These are phyloP conservation scores for Crossocerus cetratus DNA, from an alignment of 2,888 invertebrate genomes.

Conservation along the genomic window DNA sequence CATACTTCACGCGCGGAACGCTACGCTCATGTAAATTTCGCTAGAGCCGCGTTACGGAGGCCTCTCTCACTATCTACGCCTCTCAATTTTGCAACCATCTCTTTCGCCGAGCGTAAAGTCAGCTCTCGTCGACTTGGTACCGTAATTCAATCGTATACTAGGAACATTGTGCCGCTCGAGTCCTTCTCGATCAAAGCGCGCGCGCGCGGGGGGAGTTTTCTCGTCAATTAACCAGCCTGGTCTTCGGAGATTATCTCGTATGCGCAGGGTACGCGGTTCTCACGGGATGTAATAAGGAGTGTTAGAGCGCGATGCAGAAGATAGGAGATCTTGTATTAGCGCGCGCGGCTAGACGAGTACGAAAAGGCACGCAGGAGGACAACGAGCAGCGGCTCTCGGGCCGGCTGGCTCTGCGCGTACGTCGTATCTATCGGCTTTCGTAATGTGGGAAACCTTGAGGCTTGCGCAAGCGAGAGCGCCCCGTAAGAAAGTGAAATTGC, in stretches of 20 bases:
- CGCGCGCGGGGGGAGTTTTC: background rate
- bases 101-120: background rate
- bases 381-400: constrained; percentile 18
- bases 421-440: constrained; percentile 70
- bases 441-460: constrained; percentile 75
- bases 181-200: background rate
- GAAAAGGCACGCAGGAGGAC: constrained; percentile 42
- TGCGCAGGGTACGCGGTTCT: constrained; percentile 2
- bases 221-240: background rate
- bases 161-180: background rate
- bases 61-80: background rate
- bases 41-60: background rate
- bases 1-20: constrained; percentile 37
- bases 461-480: constrained; percentile 67
- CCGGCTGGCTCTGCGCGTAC: constrained; percentile 36
- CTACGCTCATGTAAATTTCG: constrained; percentile 21
- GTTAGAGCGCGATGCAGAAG: constrained; percentile 21
- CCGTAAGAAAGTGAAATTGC: constrained; percentile 74
- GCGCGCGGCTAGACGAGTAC: constrained; percentile 28
- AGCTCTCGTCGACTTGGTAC: background rate
- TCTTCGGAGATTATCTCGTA: background rate
- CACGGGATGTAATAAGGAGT: constrained; percentile 23
- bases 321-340: constrained; percentile 18
- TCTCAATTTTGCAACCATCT: background rate
- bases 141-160: too few species aligned